Percentiles rank a stretch among this genome's conserved stretches.
Evolutionary conservation across 2,888 invertebrate species (phyloP).

Genomic region (Chrysopilus asiliformis): DNA sequence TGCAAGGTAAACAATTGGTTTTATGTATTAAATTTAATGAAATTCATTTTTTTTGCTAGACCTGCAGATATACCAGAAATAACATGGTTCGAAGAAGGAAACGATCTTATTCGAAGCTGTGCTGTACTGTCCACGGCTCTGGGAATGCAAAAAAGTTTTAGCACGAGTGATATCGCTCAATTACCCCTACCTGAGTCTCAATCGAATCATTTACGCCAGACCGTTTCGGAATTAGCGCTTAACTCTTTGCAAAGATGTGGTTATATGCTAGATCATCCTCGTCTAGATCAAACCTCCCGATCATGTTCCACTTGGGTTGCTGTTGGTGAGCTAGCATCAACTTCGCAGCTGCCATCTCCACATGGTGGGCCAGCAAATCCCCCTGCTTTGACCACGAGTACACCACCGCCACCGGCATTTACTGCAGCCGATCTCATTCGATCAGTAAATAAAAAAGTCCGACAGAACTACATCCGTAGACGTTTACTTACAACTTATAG

Average conservation of each 20-base stretch:
- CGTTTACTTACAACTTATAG: constrained; percentile 67
- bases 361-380: constrained; percentile 45
- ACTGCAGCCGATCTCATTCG: constrained; percentile 53
- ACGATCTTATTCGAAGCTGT: constrained; percentile 65
- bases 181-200: constrained; percentile 38
- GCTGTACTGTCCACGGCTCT: constrained; percentile 65
- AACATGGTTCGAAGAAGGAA: constrained; percentile 59
- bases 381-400: constrained; percentile 23
- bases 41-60: constrained; percentile 6
- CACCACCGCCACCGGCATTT: constrained; percentile 37
- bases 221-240: constrained; percentile 46
- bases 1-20: constrained; percentile 11
- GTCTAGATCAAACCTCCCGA: constrained; percentile 46
- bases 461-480: constrained; percentile 68
- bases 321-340: constrained; percentile 60
- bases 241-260: constrained; percentile 42
- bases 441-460: constrained; percentile 70
- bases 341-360: constrained; percentile 71
- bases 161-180: constrained; percentile 62
- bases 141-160: constrained; percentile 73
- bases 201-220: constrained; percentile 25
- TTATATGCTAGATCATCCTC: constrained; percentile 41
- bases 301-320: constrained; percentile 82
- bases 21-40: not conserved
- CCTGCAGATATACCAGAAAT: constrained; percentile 49